These are phyloP conservation scores for Deroptyus accipitrinus DNA, from an alignment of 2,113 vertebrate genomes.

Conservation along the genomic window DNA sequence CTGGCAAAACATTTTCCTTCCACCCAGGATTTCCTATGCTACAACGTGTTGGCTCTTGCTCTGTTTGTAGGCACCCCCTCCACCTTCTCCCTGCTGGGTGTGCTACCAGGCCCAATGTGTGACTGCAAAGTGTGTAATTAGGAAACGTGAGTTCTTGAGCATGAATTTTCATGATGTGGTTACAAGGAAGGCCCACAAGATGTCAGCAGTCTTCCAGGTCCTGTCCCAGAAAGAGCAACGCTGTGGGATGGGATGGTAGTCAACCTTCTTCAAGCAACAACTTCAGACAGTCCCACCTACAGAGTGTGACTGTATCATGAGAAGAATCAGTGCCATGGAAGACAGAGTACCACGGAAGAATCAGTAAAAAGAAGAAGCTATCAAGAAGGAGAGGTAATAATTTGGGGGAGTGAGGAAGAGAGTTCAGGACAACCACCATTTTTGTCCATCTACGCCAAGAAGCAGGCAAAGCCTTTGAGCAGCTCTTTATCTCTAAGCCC, in stretches of 20 bases:
- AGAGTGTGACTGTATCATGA: background rate
- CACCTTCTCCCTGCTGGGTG: background rate
- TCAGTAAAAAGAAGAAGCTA: background rate
- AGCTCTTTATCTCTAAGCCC: background rate
- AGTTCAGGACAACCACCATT: background rate
- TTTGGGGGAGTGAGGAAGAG: background rate
- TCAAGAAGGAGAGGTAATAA: background rate
- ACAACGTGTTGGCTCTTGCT: background rate
- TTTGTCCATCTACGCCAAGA: background rate
- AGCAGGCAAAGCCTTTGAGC: background rate
- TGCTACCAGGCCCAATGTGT: accelerated
- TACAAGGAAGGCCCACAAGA: constrained; percentile 42
- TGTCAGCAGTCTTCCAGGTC: constrained; percentile 43
- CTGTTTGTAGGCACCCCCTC: background rate
- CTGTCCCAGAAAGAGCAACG: background rate
- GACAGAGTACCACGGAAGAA: background rate
- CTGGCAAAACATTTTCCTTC: background rate
- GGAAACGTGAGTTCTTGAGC: background rate
- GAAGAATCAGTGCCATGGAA: background rate
- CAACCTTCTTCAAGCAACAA: background rate
- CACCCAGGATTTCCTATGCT: background rate
- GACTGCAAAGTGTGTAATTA: accelerated
- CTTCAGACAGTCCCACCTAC: background rate
- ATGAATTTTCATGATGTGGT: background rate
- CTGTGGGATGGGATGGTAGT: background rate